Conservation (phyloP, 2,797 vertebrate species). For the Synanceia verrucosa region DNA sequence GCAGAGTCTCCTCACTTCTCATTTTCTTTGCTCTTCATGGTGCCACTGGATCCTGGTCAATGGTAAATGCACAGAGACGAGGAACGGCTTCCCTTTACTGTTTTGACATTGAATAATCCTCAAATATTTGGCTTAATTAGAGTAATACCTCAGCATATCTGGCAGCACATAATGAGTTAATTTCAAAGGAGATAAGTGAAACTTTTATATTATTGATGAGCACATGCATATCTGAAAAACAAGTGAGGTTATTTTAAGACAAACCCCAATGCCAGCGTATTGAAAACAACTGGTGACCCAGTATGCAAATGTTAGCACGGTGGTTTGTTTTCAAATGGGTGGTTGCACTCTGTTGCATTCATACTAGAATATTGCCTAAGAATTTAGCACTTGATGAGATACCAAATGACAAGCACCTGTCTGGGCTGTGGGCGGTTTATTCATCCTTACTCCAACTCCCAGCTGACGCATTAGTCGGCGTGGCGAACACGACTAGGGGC, state of each 20-base stretch:
- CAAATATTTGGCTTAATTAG: conserved; percentile 70
- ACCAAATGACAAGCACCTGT: conserved; percentile 47
- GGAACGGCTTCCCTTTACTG: conserved; percentile 29
- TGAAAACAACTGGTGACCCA: conserved; percentile 38
- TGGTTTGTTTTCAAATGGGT: conserved; percentile 44
- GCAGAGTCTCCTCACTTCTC: background rate
- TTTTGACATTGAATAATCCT: conserved; percentile 60
- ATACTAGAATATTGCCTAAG: conserved; percentile 15
- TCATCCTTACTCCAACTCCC: conserved; percentile 8
- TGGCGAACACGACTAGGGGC: conserved; percentile 26
- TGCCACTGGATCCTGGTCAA: conserved; percentile 8
- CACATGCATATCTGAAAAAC: background rate
- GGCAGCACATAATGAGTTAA: conserved; percentile 59
- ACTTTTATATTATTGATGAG: conserved; percentile 48
- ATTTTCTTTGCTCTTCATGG: conserved; percentile 25
- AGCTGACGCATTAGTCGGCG: conserved; percentile 19
- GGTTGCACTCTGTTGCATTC: conserved; percentile 33
- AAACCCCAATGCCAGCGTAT: background rate
- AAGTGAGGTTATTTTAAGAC: conserved; percentile 26
- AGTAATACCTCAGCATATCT: conserved; percentile 53
- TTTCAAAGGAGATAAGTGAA: conserved; percentile 38
- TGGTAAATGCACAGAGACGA: conserved; percentile 31
- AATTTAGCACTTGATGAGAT: conserved; percentile 50
- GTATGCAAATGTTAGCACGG: conserved; percentile 51
- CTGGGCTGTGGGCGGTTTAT: conserved; percentile 30